These are phyloP conservation scores for Xestia c-nigrum DNA, from an alignment of 2,888 invertebrate species.

Conservation along the genomic window DNA sequence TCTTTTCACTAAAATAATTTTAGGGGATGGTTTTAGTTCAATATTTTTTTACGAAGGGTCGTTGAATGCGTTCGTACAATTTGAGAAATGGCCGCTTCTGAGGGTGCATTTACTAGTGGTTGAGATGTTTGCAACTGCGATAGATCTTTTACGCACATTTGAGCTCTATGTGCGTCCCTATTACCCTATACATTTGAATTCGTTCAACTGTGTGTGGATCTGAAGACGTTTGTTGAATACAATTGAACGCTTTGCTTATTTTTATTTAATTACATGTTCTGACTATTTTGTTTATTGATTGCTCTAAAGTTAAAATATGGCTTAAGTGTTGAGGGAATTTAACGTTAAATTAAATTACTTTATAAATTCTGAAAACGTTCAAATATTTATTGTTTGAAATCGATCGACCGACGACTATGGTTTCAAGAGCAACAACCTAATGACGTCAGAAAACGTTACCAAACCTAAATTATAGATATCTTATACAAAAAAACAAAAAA, in stretches of 20 bases:
- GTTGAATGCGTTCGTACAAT: constrained; percentile 85
- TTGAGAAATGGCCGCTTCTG: constrained; percentile 85
- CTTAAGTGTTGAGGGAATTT: not conserved
- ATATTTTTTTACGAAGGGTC: constrained; percentile 87
- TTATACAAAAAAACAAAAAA: constrained; percentile 9
- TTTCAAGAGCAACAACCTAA: not conserved
- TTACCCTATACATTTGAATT: constrained; percentile 43
- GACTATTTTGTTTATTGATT: not conserved
- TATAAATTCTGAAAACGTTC: not conserved
- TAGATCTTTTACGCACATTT: constrained; percentile 67
- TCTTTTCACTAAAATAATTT: constrained; percentile 91
- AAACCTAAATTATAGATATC: constrained; percentile 1
- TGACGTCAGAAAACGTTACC: not conserved
- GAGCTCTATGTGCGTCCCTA: constrained; percentile 33
- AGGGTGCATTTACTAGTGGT: constrained; percentile 76
- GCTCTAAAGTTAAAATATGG: not conserved
- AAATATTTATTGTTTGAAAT: constrained; percentile 2
- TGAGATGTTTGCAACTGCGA: constrained; percentile 78
- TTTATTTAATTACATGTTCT: constrained; percentile 25
- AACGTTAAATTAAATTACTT: not conserved
- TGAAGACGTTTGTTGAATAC: constrained; percentile 42
- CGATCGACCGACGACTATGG: not conserved
- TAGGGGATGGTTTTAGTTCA: constrained; percentile 90
- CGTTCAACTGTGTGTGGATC: constrained; percentile 36
- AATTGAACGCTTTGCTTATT: constrained; percentile 17